phyloP scores from a whole-genome alignment of 2,113 vertebrate genomes.

The Lanius ludovicianus region DNA sequence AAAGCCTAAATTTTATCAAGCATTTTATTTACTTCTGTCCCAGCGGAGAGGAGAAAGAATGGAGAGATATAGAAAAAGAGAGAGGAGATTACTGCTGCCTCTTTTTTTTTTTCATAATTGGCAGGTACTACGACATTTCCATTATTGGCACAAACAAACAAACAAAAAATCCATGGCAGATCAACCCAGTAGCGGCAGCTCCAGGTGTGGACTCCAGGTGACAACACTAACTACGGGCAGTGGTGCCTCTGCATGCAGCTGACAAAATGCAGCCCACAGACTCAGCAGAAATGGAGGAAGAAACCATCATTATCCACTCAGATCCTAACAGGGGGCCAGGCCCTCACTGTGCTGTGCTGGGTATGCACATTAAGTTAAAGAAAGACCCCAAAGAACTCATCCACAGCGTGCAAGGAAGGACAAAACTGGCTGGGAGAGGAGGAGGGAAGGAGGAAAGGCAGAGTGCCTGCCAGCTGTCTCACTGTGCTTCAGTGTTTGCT shows the following conservation, averaged over 20 bases:
- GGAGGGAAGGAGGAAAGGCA: not conserved
- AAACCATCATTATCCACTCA: not conserved
- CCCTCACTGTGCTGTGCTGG: not conserved
- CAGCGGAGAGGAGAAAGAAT: not conserved
- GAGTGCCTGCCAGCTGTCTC: not conserved
- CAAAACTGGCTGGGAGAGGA: not conserved
- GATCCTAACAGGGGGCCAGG: not conserved
- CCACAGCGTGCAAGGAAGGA: not conserved
- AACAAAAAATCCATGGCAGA: not conserved
- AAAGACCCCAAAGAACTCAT: constrained; percentile 20
- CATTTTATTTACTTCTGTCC: constrained; percentile 65
- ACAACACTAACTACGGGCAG: not conserved
- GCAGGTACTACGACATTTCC: constrained; percentile 40
- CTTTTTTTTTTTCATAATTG: not conserved
- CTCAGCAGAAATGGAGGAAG: not conserved
- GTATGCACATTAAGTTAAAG: not conserved
- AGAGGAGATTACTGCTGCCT: not conserved
- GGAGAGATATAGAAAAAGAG: not conserved
- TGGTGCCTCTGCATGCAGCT: not conserved
- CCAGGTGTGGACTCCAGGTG: not conserved
- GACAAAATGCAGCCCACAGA: not conserved
- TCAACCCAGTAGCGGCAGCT: not conserved
- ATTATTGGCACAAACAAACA: not conserved
- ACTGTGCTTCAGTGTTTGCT: constrained; percentile 2
- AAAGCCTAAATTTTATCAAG: constrained; percentile 65